phyloP scores from a whole-genome alignment of 2,113 vertebrate genomes.

The Engystomops pustulosus region DNA sequence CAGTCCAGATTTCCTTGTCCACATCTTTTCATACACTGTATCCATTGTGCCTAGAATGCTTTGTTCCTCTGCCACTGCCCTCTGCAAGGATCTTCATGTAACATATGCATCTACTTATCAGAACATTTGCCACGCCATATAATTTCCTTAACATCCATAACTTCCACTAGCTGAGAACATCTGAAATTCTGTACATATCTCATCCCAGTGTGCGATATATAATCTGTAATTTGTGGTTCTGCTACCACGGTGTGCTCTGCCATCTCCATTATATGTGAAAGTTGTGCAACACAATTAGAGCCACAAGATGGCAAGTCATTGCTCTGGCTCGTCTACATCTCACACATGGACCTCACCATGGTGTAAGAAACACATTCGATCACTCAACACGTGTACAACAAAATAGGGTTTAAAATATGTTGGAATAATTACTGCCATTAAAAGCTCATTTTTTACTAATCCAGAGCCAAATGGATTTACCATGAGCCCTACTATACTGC shows the following conservation, averaged over 20 bases:
- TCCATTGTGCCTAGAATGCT: background rate
- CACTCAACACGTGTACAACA: background rate
- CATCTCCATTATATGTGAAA: background rate
- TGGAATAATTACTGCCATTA: background rate
- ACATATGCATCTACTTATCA: conserved; percentile 21
- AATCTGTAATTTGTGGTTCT: background rate
- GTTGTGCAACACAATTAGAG: background rate
- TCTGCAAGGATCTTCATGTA: background rate
- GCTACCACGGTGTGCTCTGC: background rate
- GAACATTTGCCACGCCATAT: conserved; percentile 8
- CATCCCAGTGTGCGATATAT: background rate
- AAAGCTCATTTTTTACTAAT: background rate
- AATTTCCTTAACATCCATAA: background rate
- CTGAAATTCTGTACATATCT: conserved; percentile 1
- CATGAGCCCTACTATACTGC: background rate
- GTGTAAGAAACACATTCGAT: background rate
- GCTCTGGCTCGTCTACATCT: background rate
- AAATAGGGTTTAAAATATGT: too few species aligned
- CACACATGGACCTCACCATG: background rate
- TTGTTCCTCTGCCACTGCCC: background rate
- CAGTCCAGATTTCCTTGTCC: background rate
- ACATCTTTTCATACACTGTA: background rate
- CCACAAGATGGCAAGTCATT: background rate
- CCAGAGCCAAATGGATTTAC: background rate
- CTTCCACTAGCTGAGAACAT: conserved; percentile 26